phyloP scores from a whole-genome alignment of 2,888 invertebrate genomes.

The Drosophila setosimentum region DNA sequence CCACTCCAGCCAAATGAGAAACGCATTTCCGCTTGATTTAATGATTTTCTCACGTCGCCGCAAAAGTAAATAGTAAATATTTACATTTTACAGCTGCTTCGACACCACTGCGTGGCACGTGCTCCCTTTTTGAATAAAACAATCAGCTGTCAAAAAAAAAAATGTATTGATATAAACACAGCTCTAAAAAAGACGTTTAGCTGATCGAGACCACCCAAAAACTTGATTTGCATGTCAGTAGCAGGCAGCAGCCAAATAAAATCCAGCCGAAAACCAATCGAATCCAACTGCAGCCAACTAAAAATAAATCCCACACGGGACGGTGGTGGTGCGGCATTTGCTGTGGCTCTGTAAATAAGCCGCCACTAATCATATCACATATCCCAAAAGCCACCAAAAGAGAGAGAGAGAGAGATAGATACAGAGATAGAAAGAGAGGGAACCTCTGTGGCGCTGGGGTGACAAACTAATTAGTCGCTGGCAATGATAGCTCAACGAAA shows the following conservation, averaged over 20 bases:
- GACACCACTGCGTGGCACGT: conserved; percentile 43
- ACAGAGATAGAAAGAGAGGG: conserved; percentile 1
- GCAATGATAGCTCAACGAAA: conserved; percentile 16
- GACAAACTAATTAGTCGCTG: conserved; percentile 59
- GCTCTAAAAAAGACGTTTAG: conserved; percentile 2
- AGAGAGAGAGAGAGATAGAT: neutral
- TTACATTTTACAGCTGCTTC: conserved; percentile 56
- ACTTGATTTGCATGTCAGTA: conserved; percentile 78
- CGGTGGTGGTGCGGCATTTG: conserved; percentile 13
- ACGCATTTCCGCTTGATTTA: conserved; percentile 51
- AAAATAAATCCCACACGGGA: conserved; percentile 52
- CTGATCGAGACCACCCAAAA: conserved; percentile 58
- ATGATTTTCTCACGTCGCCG: conserved; percentile 66
- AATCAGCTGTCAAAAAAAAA: conserved; percentile 62
- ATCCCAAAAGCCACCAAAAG: conserved; percentile 20
- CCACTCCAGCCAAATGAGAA: conserved; percentile 14
- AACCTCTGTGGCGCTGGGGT: conserved; percentile 13
- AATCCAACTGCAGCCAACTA: conserved; percentile 51
- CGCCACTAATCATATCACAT: conserved; percentile 72
- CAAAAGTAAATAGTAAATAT: conserved; percentile 69
- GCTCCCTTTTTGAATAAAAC: conserved; percentile 69
- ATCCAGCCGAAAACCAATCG: conserved; percentile 31
- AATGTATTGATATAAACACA: conserved; percentile 15
- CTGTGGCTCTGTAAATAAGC: conserved; percentile 61
- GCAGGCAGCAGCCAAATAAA: conserved; percentile 60